These are phyloP conservation scores for Sapajus apella DNA, from an alignment of 2,113 vertebrate genomes.

Conservation along the genomic window DNA sequence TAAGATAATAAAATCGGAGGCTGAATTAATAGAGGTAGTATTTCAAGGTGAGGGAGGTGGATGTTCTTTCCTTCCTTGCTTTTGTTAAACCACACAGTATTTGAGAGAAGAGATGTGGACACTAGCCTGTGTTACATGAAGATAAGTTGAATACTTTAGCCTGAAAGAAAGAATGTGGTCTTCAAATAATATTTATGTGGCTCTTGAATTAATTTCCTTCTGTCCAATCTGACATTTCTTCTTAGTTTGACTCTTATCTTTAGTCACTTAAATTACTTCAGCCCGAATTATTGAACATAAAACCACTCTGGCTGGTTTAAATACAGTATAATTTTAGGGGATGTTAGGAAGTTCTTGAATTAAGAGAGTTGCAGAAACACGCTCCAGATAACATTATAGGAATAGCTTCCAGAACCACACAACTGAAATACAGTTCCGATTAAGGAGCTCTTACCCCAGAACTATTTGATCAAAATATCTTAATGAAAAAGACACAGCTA, in stretches of 20 bases:
- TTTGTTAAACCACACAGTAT: conserved; percentile 8
- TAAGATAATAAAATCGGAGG: conserved; percentile 28
- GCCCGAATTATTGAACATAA: neutral
- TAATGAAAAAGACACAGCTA: neutral
- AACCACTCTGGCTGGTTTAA: neutral
- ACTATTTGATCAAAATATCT: neutral
- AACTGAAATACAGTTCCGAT: neutral
- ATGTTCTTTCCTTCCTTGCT: conserved; percentile 7
- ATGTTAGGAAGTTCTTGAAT: neutral
- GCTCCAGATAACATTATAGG: neutral
- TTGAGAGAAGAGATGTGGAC: neutral
- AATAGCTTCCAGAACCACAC: conserved; percentile 2
- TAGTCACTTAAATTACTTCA: conserved; percentile 8
- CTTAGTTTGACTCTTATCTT: neutral
- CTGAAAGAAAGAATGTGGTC: neutral
- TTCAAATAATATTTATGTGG: conserved; percentile 15
- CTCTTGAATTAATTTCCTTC: conserved; percentile 38
- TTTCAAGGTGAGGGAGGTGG: neutral
- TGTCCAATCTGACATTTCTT: neutral
- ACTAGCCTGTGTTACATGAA: neutral
- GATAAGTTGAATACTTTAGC: conserved; percentile 9
- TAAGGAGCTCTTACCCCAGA: conserved; percentile 2
- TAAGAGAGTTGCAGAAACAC: neutral
- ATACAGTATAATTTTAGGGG: neutral
- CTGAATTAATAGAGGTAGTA: conserved; percentile 17